phyloP scores from a whole-genome alignment of 2,797 vertebrate species.

The Lithobates pipiens region DNA sequence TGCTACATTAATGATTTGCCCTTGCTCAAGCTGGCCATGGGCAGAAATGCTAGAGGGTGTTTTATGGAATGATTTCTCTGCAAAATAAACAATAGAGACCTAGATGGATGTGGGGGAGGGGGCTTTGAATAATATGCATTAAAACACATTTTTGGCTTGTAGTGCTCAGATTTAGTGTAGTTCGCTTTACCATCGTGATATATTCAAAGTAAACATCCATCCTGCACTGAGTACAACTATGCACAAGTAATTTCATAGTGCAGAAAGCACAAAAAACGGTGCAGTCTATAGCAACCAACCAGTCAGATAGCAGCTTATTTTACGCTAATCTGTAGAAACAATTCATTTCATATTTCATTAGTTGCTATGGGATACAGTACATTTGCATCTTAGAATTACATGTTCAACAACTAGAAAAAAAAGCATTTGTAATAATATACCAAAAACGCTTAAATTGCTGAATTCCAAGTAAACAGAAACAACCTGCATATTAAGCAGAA shows the following conservation, averaged over 20 bases:
- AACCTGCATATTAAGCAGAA: conserved; percentile 16
- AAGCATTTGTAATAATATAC: background rate
- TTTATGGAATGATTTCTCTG: too few species aligned
- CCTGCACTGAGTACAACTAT: background rate
- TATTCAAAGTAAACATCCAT: background rate
- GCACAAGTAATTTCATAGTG: background rate
- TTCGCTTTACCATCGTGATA: background rate
- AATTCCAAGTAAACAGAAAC: conserved; percentile 1
- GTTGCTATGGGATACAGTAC: conserved; percentile 4
- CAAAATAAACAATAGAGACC: too few species aligned
- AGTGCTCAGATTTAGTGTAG: too few species aligned
- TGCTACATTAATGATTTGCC: too few species aligned
- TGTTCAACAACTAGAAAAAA: background rate
- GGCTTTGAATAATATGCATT: too few species aligned
- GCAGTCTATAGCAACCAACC: background rate
- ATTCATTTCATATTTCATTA: conserved; percentile 2
- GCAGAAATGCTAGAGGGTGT: too few species aligned
- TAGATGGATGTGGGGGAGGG: too few species aligned
- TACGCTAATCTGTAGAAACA: background rate
- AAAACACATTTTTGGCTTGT: too few species aligned
- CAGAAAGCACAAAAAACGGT: background rate
- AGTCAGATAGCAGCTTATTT: conserved; percentile 2
- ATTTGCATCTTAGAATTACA: background rate
- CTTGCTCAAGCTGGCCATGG: too few species aligned
- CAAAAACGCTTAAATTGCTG: background rate